Percentiles rank a stretch among this genome's conserved stretches.
phyloP scores from a whole-genome alignment of 2,888 invertebrate species.

The Lottia scabra region DNA sequence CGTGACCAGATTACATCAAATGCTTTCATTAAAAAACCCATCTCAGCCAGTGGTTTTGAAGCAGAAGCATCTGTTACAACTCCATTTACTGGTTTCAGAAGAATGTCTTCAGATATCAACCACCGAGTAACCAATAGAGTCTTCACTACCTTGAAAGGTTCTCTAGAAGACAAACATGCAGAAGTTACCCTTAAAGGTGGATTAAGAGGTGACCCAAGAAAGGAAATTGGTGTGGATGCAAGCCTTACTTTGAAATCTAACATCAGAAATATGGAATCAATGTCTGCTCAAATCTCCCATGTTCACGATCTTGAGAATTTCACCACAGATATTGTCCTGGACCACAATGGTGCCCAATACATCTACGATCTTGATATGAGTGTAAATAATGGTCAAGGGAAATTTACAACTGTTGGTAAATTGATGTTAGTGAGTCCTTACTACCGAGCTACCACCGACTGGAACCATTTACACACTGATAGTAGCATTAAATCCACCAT shows the following conservation, averaged over 20 bases:
- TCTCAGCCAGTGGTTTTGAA: slow-evolving; percentile 28
- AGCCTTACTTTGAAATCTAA: slow-evolving; percentile 24
- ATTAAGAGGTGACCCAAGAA: background rate
- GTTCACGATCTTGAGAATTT: slow-evolving; percentile 17
- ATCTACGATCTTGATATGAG: slow-evolving; percentile 23
- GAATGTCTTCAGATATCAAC: slow-evolving; percentile 14
- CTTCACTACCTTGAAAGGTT: background rate
- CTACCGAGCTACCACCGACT: slow-evolving; percentile 16
- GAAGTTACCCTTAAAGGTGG: slow-evolving; percentile 16
- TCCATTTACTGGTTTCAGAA: slow-evolving; percentile 24
- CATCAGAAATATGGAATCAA: slow-evolving; percentile 17
- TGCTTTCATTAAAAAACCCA: slow-evolving; percentile 34
- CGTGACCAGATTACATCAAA: slow-evolving; percentile 35
- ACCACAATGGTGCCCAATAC: slow-evolving; percentile 22
- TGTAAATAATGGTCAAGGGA: slow-evolving; percentile 16
- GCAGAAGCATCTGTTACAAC: slow-evolving; percentile 35
- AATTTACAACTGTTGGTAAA: slow-evolving; percentile 23
- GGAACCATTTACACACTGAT: slow-evolving; percentile 25
- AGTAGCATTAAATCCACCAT: slow-evolving; percentile 14
- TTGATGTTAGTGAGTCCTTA: slow-evolving; percentile 23
- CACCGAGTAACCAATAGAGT: slow-evolving; percentile 12
- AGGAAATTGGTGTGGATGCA: slow-evolving; percentile 9
- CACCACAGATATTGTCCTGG: slow-evolving; percentile 13
- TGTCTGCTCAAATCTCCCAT: slow-evolving; percentile 22
- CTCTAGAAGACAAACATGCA: slow-evolving; percentile 6